Conservation (phyloP, 2,113 vertebrate species). For the Plecturocebus donacophilus region DNA sequence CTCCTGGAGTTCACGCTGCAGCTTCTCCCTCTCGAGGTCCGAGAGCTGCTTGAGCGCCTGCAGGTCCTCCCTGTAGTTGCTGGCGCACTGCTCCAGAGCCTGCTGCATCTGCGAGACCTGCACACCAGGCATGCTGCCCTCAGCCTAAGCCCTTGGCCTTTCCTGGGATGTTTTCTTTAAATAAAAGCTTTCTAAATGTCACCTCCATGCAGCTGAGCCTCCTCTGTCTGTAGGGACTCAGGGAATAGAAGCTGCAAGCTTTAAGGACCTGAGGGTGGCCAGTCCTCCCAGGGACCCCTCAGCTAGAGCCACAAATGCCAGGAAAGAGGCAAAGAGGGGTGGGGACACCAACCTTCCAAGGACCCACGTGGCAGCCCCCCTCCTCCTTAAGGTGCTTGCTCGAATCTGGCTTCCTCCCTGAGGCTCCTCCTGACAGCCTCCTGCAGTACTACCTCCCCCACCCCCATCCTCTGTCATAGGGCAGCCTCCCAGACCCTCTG, state of each 20-base stretch:
- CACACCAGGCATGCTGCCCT: not conserved
- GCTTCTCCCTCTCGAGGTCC: slow-evolving; percentile 87
- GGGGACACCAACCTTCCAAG: not conserved
- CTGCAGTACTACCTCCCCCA: accelerated
- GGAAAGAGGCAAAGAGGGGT: not conserved
- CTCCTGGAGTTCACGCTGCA: slow-evolving; percentile 90
- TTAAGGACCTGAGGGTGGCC: not conserved
- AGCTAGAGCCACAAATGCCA: not conserved
- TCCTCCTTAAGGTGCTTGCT: accelerated
- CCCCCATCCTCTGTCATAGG: too few species aligned
- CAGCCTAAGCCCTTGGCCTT: not conserved
- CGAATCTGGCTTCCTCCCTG: not conserved
- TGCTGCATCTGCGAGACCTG: slow-evolving; percentile 83
- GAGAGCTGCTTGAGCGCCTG: slow-evolving; percentile 84
- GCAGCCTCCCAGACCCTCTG: not conserved
- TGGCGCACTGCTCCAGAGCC: slow-evolving; percentile 78
- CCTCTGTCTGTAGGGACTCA: not conserved
- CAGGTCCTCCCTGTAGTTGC: slow-evolving; percentile 76
- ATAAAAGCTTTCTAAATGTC: not conserved
- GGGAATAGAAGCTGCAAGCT: not conserved
- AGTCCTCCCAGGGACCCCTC: not conserved
- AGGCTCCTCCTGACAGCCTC: not conserved
- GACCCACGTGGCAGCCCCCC: not conserved
- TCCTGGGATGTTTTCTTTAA: not conserved
- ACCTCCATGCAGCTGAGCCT: not conserved